A percentile compares a stretch with the other conserved stretches of the same genome.
These are phyloP conservation scores for Xylocopa sonorina DNA, from an alignment of 1,140 invertebrate genomes.

Conservation along the genomic window DNA sequence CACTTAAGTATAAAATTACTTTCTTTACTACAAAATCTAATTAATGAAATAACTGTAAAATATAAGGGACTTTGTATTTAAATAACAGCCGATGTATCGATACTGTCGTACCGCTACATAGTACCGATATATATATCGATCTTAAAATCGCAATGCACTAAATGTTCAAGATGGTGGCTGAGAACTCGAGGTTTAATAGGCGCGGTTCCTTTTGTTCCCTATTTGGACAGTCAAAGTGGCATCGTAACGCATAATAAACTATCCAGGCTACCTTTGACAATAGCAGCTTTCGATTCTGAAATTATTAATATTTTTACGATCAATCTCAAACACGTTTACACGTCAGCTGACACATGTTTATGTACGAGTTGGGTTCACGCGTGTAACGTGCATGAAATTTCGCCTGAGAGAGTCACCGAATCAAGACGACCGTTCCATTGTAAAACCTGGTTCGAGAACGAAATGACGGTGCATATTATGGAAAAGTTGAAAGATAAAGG, in stretches of 20 bases:
- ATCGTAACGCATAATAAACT: slow-evolving; percentile 14
- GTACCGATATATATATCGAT: slow-evolving; percentile 57
- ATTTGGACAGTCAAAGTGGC: slow-evolving; percentile 31
- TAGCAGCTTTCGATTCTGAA: background rate
- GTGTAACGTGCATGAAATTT: slow-evolving; percentile 39
- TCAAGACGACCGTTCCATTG: background rate
- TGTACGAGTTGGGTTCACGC: slow-evolving; percentile 38
- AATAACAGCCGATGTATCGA: slow-evolving; percentile 35
- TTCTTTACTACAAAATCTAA: no score
- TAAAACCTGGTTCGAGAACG: background rate
- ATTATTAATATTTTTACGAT: background rate
- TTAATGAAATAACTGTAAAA: no score
- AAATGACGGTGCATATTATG: slow-evolving; percentile 49
- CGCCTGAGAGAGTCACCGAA: slow-evolving; percentile 2
- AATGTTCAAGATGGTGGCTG: slow-evolving; percentile 65
- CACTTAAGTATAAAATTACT: no score
- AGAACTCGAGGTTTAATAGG: slow-evolving; percentile 58
- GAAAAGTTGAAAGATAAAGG: slow-evolving; percentile 83
- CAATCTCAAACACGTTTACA: slow-evolving; percentile 23
- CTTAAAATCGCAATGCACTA: slow-evolving; percentile 32
- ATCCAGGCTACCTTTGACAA: background rate
- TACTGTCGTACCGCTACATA: slow-evolving; percentile 5
- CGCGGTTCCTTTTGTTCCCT: slow-evolving; percentile 61
- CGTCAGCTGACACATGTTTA: slow-evolving; percentile 72
- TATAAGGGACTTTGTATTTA: background rate